Percentiles rank a stretch among this genome's conserved stretches.
Evolutionary conservation across 2,113 vertebrate species (phyloP).

Genomic region (Nycticebus coucang): DNA sequence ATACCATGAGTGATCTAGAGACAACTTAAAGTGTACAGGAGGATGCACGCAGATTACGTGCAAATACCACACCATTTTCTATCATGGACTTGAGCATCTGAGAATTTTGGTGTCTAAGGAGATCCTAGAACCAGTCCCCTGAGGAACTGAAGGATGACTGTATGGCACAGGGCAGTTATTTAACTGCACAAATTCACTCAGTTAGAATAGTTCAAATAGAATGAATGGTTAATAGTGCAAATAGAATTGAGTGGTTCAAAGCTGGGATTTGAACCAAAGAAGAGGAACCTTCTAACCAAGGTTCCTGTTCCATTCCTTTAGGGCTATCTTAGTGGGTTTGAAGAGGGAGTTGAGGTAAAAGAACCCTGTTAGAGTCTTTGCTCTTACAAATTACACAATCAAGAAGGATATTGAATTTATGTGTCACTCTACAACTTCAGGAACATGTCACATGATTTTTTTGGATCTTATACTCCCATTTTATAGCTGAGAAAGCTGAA

Average conservation of each 20-base stretch:
- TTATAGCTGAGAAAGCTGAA: not conserved
- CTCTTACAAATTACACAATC: not conserved
- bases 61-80: not conserved
- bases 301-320: too few species aligned
- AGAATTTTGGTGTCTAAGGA: not conserved
- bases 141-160: not conserved
- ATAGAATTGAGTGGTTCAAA: not conserved
- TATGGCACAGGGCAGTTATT: not conserved
- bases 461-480: not conserved
- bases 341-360: not conserved
- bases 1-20: not conserved
- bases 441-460: not conserved
- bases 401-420: not conserved
- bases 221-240: not conserved
- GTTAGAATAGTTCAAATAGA: not conserved
- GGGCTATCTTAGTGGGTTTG: not conserved
- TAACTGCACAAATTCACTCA: not conserved
- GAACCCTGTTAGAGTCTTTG: not conserved
- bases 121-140: not conserved
- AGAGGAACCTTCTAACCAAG: not conserved
- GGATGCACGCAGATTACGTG: not conserved
- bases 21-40: not conserved
- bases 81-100: not conserved
- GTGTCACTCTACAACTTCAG: not conserved
- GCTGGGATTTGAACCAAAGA: not conserved